Conservation (phyloP, 2,113 vertebrate species). For the Theristicus caerulescens region DNA sequence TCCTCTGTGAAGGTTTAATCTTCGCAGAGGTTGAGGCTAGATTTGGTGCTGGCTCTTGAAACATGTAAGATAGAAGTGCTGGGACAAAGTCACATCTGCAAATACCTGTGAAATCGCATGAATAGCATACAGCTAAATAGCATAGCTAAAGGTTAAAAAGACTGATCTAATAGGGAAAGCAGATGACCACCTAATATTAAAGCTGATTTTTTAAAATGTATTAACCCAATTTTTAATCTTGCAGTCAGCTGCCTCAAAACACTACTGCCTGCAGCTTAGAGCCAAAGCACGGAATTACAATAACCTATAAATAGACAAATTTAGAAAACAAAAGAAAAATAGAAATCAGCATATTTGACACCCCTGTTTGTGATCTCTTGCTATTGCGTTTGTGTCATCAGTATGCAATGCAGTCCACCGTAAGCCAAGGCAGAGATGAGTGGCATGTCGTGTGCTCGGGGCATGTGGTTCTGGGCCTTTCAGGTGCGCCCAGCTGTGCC, state of each 20-base stretch:
- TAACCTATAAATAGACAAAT: not conserved
- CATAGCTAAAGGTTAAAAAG: not conserved
- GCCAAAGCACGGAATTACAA: not conserved
- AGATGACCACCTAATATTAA: conserved; percentile 29
- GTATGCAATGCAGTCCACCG: not conserved
- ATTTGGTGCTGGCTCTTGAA: not conserved
- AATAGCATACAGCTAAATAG: not conserved
- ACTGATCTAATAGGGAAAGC: not conserved
- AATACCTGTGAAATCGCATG: not conserved
- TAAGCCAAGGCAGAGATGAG: not conserved
- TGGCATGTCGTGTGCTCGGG: fast-evolving
- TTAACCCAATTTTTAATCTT: conserved; percentile 14
- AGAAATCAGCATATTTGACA: not conserved
- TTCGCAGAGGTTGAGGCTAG: not conserved
- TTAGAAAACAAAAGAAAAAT: not conserved
- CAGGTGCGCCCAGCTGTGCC: conserved; percentile 4
- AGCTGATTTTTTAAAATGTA: conserved; percentile 1
- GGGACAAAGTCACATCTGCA: not conserved
- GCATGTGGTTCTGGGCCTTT: not conserved
- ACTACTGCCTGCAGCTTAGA: not conserved
- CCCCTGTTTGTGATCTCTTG: not conserved
- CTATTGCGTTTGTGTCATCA: not conserved
- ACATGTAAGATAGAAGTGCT: fast-evolving
- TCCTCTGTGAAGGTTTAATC: not conserved
- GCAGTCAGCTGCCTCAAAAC: not conserved